Base-by-base conservation (phyloP, 2,113 vertebrate species). In the Poeciliopsis occidentalis region DNA sequence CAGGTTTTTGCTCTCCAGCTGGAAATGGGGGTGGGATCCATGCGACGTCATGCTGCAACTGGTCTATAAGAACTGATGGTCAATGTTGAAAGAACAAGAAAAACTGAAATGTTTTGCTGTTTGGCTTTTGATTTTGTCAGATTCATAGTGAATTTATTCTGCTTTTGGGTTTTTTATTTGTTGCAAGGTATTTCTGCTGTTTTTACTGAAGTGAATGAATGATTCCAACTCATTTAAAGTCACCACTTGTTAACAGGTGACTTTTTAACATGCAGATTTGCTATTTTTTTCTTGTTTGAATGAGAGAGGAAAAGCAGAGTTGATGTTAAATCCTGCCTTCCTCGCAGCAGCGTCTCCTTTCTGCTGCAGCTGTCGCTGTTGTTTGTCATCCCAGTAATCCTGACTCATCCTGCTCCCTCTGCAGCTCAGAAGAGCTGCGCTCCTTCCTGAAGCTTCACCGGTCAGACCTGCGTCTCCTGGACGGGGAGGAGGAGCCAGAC, bases 351-450 rank as follows among this genome's bases (percentile, higher is more conserved):
- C 15, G 44, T 47, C 44, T 47, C 44, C 44, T 47, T 47, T 19
- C 17, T 80, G 80, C 74, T 72, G 8, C 76, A 80, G 74, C 80
- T 85, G 79, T 31, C 1, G 19, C 30, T 12, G 31, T 41, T 64
- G 68, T 88, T 83, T 86, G 69, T 41, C 54, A 12, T 63, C 57
- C 44, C 69, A 64, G 77, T 54, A 63, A 34, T 63, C 65, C 30
- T 65, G 69, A 85, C 60, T 0, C 51, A 69, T 83, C 54, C 83
- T 76, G 44, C 60, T 22, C 30, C 39, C 51, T 24, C 62, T 61
- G 64, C 67, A 95, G 95, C 63, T 91, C 94, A 0, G 91, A 94
- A 0, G 90, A 95, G 83, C 84, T 95, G 12, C 90, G 91, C 4
- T 89, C 92, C 68, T 91, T 88, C 79, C 85, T 92, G 12, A 75